A percentile compares a stretch with the other conserved stretches of the same genome.
phyloP scores from a whole-genome alignment of 2,797 vertebrate species.

The Pseudomugil gertrudae region DNA sequence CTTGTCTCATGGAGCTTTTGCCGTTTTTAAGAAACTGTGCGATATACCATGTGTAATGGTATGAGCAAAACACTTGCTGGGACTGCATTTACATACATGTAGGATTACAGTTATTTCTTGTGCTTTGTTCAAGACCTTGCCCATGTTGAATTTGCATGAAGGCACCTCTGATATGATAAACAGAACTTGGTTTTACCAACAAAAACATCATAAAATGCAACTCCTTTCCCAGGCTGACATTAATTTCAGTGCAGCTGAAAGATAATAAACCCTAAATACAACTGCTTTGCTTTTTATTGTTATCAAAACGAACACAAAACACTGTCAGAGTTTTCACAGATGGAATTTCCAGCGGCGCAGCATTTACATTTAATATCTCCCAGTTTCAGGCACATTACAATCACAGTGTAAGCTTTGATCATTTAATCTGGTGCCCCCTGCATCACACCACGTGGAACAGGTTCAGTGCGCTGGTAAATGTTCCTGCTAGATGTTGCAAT shows the following conservation, averaged over 20 bases:
- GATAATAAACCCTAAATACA: not conserved
- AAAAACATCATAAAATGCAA: not conserved
- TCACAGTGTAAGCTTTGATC: slow-evolving; percentile 20
- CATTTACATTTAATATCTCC: slow-evolving; percentile 28
- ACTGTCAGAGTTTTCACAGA: slow-evolving; percentile 25
- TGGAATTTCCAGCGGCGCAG: slow-evolving; percentile 29
- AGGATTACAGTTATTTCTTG: slow-evolving; percentile 1
- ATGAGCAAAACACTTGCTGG: slow-evolving; percentile 15
- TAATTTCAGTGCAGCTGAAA: not conserved
- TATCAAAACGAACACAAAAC: slow-evolving; percentile 20
- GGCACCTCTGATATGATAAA: slow-evolving; percentile 25
- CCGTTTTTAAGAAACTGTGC: slow-evolving; percentile 2
- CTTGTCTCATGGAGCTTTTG: not conserved
- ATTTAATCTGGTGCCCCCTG: slow-evolving; percentile 31
- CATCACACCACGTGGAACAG: slow-evolving; percentile 21
- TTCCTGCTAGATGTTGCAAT: slow-evolving; percentile 6
- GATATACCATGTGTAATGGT: slow-evolving; percentile 19
- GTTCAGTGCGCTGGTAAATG: slow-evolving; percentile 16
- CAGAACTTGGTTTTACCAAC: not conserved
- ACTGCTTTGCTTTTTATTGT: slow-evolving; percentile 9
- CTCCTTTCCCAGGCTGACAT: not conserved
- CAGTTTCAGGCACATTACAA: slow-evolving; percentile 14
- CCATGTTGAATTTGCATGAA: not conserved
- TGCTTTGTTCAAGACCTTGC: slow-evolving; percentile 18
- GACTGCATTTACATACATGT: slow-evolving; percentile 15